Percentiles rank a stretch among this genome's conserved stretches.
Conservation (phyloP, 2,797 vertebrate species). For the Hylomyscus alleni region DNA sequence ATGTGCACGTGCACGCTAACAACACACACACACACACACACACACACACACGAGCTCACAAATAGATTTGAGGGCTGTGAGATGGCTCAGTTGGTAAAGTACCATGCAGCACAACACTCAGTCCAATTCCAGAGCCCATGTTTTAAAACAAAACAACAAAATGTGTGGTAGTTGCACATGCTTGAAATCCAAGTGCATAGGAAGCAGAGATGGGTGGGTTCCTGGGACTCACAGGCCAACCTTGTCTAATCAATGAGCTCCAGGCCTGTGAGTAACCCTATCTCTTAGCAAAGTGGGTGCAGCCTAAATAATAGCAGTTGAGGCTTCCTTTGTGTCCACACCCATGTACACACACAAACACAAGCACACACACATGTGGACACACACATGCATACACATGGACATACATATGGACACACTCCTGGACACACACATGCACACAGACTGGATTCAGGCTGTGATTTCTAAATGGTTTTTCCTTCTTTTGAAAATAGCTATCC, state of each 20-base stretch:
- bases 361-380: accelerated
- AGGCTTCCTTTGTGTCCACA: neutral
- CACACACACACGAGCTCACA: neutral
- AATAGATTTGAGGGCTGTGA: neutral
- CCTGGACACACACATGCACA: neutral
- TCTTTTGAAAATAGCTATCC: slow-evolving; percentile 9
- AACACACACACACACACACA: neutral
- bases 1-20: no score
- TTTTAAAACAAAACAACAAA: neutral
- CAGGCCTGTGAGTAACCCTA: neutral
- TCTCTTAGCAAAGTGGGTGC: neutral
- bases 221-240: neutral
- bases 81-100: neutral
- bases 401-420: neutral
- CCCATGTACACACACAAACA: neutral
- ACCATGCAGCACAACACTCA: neutral
- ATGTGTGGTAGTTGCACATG: neutral
- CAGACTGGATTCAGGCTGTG: neutral
- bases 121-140: neutral
- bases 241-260: neutral
- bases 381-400: neutral
- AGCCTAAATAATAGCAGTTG: neutral
- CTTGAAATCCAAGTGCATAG: neutral
- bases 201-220: neutral
- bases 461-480: neutral